These are phyloP conservation scores for Tinamus guttatus DNA, from an alignment of 2,113 vertebrate species.

Conservation along the genomic window DNA sequence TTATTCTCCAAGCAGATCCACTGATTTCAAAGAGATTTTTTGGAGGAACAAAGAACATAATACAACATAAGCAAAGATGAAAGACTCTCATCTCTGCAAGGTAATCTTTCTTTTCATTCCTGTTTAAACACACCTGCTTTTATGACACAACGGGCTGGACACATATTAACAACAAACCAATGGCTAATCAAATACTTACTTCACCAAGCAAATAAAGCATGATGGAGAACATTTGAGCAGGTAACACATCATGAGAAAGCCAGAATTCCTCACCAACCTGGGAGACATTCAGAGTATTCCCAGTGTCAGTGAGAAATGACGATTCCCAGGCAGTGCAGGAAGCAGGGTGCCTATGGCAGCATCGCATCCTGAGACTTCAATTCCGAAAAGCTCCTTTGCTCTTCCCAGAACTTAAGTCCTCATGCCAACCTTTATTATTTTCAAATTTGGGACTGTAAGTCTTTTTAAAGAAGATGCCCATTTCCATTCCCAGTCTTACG, in stretches of 20 bases:
- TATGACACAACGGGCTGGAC: neutral
- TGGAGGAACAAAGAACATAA: neutral
- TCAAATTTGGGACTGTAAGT: neutral
- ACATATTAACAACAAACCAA: neutral
- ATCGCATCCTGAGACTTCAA: neutral
- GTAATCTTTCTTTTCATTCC: neutral
- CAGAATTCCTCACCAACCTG: neutral
- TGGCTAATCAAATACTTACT: neutral
- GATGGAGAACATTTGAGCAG: neutral
- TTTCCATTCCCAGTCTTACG: neutral
- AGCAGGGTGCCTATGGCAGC: neutral
- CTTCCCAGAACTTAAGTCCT: neutral
- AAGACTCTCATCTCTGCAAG: neutral
- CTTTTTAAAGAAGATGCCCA: neutral
- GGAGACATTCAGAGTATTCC: neutral
- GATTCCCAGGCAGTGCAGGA: fast-evolving
- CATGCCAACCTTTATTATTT: neutral
- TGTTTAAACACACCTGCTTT: fast-evolving
- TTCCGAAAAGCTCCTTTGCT: neutral
- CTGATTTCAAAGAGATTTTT: neutral
- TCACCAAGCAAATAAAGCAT: neutral
- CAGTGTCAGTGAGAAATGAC: neutral
- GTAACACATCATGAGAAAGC: fast-evolving
- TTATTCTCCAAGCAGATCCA: neutral
- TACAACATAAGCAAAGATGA: neutral